Evolutionary conservation across 2,888 invertebrate genomes (phyloP).

Genomic region (Erynnis tages): DNA sequence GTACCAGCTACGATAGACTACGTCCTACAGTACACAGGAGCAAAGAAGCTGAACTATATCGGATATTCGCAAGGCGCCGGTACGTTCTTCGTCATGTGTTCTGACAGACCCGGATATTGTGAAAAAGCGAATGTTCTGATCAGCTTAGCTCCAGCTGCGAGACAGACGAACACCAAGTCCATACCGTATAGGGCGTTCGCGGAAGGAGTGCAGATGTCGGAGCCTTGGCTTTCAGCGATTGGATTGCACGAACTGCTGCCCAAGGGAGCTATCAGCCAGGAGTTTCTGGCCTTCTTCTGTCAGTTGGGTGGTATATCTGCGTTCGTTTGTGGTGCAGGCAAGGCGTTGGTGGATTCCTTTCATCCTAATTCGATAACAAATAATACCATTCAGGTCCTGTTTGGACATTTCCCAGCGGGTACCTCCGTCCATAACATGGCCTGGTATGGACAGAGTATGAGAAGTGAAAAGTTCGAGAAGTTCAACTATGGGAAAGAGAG

Average conservation of each 20-base stretch:
- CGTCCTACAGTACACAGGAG: conserved; percentile 47
- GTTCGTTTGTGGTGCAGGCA: conserved; percentile 40
- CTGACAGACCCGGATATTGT: conserved; percentile 84
- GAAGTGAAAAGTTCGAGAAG: conserved; percentile 46
- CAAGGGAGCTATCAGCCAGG: conserved; percentile 49
- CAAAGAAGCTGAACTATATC: conserved; percentile 64
- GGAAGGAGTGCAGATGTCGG: conserved; percentile 35
- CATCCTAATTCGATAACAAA: conserved; percentile 56
- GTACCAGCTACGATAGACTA: conserved; percentile 83
- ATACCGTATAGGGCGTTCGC: conserved; percentile 38
- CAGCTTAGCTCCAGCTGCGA: conserved; percentile 83
- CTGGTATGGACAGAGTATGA: conserved; percentile 56
- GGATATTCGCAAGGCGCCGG: conserved; percentile 90
- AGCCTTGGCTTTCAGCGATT: conserved; percentile 36
- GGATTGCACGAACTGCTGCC: conserved; percentile 52
- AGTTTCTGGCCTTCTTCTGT: conserved; percentile 53
- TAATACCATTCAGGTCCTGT: conserved; percentile 45
- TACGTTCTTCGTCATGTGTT: conserved; percentile 84
- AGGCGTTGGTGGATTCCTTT: conserved; percentile 44
- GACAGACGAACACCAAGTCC: conserved; percentile 66
- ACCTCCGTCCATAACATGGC: conserved; percentile 56
- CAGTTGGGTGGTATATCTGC: conserved; percentile 43
- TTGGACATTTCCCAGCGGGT: conserved; percentile 57
- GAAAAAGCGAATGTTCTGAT: conserved; percentile 82
- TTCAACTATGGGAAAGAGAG: conserved; percentile 53